phyloP scores from a whole-genome alignment of 2,888 invertebrate species.

The Eupithecia pulchellata region DNA sequence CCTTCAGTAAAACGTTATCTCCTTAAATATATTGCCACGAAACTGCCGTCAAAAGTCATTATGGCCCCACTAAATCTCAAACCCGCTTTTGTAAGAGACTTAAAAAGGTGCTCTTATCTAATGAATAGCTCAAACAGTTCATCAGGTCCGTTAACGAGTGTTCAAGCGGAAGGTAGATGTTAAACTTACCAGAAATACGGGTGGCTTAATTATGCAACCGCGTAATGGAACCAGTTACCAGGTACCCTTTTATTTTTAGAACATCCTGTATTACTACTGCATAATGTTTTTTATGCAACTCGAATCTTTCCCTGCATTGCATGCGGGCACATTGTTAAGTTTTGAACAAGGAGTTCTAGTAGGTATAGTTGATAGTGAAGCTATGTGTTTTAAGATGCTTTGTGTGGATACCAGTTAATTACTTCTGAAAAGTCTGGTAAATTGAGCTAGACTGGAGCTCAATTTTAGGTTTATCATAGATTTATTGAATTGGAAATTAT shows the following conservation, averaged over 20 bases:
- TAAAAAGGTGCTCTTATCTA: conserved; percentile 41
- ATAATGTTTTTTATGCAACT: not conserved
- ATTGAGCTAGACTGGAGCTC: no score
- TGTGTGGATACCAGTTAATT: not conserved
- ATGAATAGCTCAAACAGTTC: conserved; percentile 48
- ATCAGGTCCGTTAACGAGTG: conserved; percentile 47
- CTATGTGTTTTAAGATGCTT: not conserved
- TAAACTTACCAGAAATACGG: conserved; percentile 24
- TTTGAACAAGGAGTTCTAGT: not conserved
- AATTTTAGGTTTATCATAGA: no score
- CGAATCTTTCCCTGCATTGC: not conserved
- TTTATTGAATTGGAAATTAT: no score
- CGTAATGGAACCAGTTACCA: not conserved
- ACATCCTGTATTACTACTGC: not conserved
- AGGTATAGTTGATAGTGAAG: not conserved
- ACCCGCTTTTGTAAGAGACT: conserved; percentile 42
- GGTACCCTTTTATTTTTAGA: not conserved
- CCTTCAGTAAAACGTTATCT: conserved; percentile 4
- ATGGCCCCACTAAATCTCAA: conserved; percentile 39
- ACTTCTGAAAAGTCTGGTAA: not conserved
- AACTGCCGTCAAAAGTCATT: conserved; percentile 9
- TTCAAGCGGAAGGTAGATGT: conserved; percentile 39
- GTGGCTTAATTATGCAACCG: not conserved
- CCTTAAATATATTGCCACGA: not conserved
- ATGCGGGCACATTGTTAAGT: not conserved